phyloP scores from a whole-genome alignment of 2,113 vertebrate species.

The Cavia porcellus region DNA sequence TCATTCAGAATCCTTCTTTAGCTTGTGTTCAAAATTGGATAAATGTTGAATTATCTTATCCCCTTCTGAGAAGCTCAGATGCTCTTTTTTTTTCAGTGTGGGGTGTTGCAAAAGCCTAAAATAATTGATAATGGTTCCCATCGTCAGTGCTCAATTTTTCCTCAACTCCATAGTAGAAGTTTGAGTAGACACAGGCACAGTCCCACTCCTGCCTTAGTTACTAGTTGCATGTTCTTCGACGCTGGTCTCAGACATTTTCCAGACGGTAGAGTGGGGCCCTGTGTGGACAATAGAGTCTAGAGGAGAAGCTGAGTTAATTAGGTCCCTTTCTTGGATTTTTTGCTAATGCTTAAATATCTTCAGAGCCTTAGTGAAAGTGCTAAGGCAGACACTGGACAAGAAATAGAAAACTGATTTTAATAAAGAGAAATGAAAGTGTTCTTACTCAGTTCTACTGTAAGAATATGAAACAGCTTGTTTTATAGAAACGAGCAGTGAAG shows the following conservation, averaged over 20 bases:
- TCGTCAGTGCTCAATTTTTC: neutral
- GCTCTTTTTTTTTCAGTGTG: neutral
- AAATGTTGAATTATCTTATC: neutral
- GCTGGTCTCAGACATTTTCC: neutral
- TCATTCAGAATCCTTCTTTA: neutral
- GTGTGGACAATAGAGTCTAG: neutral
- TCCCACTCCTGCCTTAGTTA: no score
- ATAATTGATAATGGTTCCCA: neutral
- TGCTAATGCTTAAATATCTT: neutral
- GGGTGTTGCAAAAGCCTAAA: neutral
- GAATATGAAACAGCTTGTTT: conserved; percentile 85
- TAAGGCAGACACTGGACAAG: neutral
- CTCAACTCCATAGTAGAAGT: neutral
- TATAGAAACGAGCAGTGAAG: conserved; percentile 86
- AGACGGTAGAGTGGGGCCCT: neutral
- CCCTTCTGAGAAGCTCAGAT: neutral
- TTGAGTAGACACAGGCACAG: neutral
- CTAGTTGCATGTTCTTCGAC: neutral
- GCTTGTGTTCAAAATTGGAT: neutral
- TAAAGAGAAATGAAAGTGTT: conserved; percentile 84
- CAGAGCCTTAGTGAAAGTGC: neutral
- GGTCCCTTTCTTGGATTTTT: neutral
- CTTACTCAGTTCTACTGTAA: conserved; percentile 81
- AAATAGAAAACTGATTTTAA: conserved; percentile 83
- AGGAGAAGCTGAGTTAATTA: neutral